Base-by-base conservation (phyloP, 92 coral and sea anemone species). In the Virgularia gustaviana region DNA sequence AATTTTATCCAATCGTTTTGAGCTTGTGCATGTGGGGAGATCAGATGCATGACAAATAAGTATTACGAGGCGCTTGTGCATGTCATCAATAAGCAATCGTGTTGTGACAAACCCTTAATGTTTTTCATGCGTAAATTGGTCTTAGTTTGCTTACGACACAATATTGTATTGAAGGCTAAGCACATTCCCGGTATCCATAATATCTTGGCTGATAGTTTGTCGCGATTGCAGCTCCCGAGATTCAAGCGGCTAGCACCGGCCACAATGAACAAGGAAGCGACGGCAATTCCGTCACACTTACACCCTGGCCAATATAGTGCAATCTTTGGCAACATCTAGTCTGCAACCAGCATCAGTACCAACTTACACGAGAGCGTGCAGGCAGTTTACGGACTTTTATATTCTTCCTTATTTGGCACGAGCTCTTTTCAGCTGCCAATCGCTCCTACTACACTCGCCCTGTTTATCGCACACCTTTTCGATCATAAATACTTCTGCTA, bases 171-270 rank as follows among this genome's bases (percentile, higher is more conserved):
- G 58, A 67, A 75, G 34, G 87, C 87, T 4, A 35, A 44, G 3
- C 83, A 82, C 47, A 49, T 82, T 25, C 86, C 75, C 6, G 75
- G 83, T 29, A 51, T 52, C 2, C 22, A 67, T 13, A 66, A 77
- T 34, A 27, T 41, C 45, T 55, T 66, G 28, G 82, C 82, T 78
- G 76, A 78, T 42, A 38, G 70, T 51, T 42, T 83, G 13, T 77
- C 87, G 71, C 87, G 83, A 18, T 83, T 77, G 63, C 87, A 83
- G 83, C 67, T 68, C 77, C 64, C 65, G 44, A 49, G 79, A 19
- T 83, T 83, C 57, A 63, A 45, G 35, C 75, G 60, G 43, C 76
- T 77, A 71, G 87, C 66, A 24, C 83, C 79, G 27, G 57, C 57
- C 57, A 20, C 57, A 32, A 51, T 16, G 57, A 16, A 51, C 27